phyloP scores from a whole-genome alignment of 2,113 vertebrate species.

The Pluvianellus socialis region DNA sequence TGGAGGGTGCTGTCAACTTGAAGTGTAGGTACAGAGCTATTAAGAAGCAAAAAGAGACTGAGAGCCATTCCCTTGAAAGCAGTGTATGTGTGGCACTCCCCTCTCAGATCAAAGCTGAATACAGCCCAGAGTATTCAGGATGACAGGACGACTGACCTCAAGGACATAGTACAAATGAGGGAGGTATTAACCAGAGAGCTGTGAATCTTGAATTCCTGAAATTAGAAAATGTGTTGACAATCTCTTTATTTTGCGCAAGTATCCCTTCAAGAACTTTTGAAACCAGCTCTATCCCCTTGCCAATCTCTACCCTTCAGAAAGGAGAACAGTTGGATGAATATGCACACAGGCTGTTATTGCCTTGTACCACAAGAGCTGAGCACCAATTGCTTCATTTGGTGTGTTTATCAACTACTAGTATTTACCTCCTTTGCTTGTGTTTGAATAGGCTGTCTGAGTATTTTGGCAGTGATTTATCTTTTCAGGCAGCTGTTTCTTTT shows the following conservation, averaged over 20 bases:
- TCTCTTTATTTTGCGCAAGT: not conserved
- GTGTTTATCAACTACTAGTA: slow-evolving; percentile 16
- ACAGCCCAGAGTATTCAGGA: not conserved
- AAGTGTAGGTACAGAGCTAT: not conserved
- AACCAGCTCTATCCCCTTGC: not conserved
- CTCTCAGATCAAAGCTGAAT: not conserved
- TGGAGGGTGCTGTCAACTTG: not conserved
- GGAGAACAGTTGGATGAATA: not conserved
- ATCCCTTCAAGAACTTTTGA: not conserved
- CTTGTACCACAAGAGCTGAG: not conserved
- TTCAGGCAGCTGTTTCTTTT: slow-evolving; percentile 58
- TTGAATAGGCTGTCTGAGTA: slow-evolving; percentile 41
- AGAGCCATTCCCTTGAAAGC: not conserved
- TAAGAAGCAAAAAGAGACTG: not conserved
- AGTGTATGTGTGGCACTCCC: not conserved
- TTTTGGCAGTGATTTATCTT: slow-evolving; percentile 60
- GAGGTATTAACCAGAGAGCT: not conserved
- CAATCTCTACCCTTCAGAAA: not conserved
- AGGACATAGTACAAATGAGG: not conserved
- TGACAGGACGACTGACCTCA: not conserved
- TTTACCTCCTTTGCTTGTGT: slow-evolving; percentile 26
- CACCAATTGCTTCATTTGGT: not conserved
- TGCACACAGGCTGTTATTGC: not conserved
- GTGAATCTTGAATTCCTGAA: not conserved
- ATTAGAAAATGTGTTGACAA: not conserved